A percentile compares a stretch with the other conserved stretches of the same genome.
These are phyloP conservation scores for Halocynthia roretzi DNA, from an alignment of 23 tunicate genomes.

Conservation along the genomic window DNA sequence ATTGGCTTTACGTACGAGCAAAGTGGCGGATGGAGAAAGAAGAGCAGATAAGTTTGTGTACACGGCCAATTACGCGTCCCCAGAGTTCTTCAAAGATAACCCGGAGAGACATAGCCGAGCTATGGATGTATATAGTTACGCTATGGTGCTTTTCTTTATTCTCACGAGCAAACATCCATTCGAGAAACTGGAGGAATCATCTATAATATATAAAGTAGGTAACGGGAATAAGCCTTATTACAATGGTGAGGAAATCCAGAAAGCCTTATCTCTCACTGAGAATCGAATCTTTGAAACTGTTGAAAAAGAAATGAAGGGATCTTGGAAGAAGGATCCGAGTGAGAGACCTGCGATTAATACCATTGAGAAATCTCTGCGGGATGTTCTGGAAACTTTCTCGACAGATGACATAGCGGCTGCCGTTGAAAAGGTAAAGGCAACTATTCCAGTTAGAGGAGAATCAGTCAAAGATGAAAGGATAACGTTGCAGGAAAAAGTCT, in stretches of 20 bases:
- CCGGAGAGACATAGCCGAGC: neutral
- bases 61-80: neutral
- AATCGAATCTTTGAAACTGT: neutral
- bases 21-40: neutral
- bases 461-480: too few relatives aligned
- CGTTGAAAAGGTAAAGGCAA: too few relatives aligned
- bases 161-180: neutral
- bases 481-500: too few relatives aligned
- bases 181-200: neutral
- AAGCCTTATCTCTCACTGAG: too few relatives aligned
- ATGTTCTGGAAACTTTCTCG: too few relatives aligned
- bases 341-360: neutral
- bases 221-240: neutral
- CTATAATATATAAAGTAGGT: neutral
- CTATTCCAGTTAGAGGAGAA: too few relatives aligned
- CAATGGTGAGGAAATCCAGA: neutral
- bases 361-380: neutral
- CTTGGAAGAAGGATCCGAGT: neutral
- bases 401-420: too few relatives aligned
- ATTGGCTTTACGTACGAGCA: neutral
- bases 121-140: slow-evolving; percentile 7
- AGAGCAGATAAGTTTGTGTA: neutral
- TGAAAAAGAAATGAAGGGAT: neutral
- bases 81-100: neutral
- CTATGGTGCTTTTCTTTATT: neutral